Evolutionary conservation across 2,113 vertebrate genomes (phyloP), one percentile per base, ranked within the genome.

Genomic region (Tachycineta bicolor): DNA sequence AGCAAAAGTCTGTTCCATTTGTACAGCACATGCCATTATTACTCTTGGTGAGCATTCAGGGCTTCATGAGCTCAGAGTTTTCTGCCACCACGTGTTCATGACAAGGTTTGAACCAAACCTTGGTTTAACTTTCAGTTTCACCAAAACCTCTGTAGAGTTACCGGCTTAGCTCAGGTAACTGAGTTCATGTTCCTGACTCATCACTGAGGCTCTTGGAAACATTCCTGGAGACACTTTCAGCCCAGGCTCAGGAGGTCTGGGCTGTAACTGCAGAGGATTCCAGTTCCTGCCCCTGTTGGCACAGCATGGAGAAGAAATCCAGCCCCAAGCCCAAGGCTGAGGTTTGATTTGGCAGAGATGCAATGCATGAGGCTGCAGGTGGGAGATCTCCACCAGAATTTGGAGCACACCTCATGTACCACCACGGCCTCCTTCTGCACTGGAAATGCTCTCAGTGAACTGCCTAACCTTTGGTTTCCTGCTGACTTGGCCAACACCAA

Each of bases 1-100:
- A 86, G 85, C 47, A 76, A 44, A 76, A 69, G 63, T 47, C 79
- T 44, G 9, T 69, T 91, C 87, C 52, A 80, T 46, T 81, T 83
- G 63, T 55, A 60, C 47, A 83, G 82, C 78, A 83, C 62, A 56
- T 46, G 41, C 50, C 39, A 29, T 82, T 93, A 63, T 41, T 85
- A 77, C 60, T 94, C 81, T 44, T 76, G 29, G 41, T 58, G 71
- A 85, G 43, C 5, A 11, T 44, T 77, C 44, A 44, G 64, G 73
- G 64, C 68, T 90, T 70, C 11, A 5, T 37, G 58, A 80, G 69
- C 69, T 70, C 71, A 74, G 49, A 75, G 76, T 34, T 83, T 83
- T 89, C 76, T 95, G 64, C 67, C 28, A 87, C n/a, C 44, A 52
- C 5, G 1, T 52, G 44, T 49, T 69, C 43, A 58, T 23, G 50